Base-by-base conservation (phyloP, 2,888 invertebrate species). In the Scaptomyza parva region DNA sequence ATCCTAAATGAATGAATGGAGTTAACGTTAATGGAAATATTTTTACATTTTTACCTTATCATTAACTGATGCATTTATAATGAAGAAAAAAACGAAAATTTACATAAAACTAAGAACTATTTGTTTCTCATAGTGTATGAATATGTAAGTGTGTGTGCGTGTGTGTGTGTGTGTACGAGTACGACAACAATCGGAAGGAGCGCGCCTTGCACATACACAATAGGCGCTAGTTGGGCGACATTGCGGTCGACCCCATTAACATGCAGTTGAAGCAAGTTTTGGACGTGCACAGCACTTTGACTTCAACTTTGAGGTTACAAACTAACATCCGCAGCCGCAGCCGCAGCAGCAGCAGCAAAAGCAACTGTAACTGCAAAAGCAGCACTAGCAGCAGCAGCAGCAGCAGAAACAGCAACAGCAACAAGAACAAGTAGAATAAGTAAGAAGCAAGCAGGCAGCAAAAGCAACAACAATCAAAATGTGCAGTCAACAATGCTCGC, bases 401-500 rank as follows among this genome's bases (percentile, higher is more conserved):
- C 8, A 12, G 20, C 9, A 22, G 9, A 12, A 20, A 1, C 9
- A 22, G 43, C 14, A 24, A 11, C 26, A 43, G 24, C 17, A 45
- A 17, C 45, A 45, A 4, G 1, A 12, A 18, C 11, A 44, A 44
- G n/a, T n/a, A n/a, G 26, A 44, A 44, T 14, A 17, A 17, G 44
- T 12, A 47, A 6, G 14, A 35, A 35, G 35, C 35, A 14, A 35
- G 35, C 28, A 11, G 28, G 28, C 28, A 28, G 20, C 14, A 43
- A 43, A n/a, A 28, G 28, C 45, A 59, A 39, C 60, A 64, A 72
- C 57, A 48, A 62, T 55, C 62, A 45, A 77, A 77, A 70, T 74
- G 80, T 83, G 80, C 74, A 83, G 80, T 79, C 66, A 76, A 86
- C 55, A 61, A 67, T 64, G 40, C 45, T 17, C 18, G 20, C 28